Base-by-base conservation (phyloP, 2,797 vertebrate species). In the Oryzias sinensis region DNA sequence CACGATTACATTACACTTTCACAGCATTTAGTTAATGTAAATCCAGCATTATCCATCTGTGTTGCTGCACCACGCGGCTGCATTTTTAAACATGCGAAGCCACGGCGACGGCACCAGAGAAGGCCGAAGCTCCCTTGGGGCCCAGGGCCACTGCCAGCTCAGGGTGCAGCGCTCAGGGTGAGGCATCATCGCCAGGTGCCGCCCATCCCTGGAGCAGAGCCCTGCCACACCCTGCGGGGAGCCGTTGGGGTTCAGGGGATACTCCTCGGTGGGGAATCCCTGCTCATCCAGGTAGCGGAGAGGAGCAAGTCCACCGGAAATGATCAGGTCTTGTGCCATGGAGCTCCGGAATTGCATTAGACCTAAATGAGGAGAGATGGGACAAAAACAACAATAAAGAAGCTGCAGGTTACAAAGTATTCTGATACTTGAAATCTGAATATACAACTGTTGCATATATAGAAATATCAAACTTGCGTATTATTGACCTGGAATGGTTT, bases 91-190 rank as follows among this genome's bases (percentile, higher is more conserved):
- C 86, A 97, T 93, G 16, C 85, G 85, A 16, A 94, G 82, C 96
- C 96, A 98, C 0, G 95, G 95, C 0, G 93, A 94, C 0, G 86
- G 74, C 1, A 73, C 59, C 22, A 94, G 83, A 0, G 87, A 84
- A 6, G 76, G 29, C 5, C 90, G 88, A 67, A 94, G 81, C 1
- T 82, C 72, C 17, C 75, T 71, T 0, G 94, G 94, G 16, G 90
- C 89, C 94, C 95, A 97, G 0, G 95, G 86, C 96, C 96, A 97
- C 82, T 97, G 96, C 96, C 96, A 97, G 17, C 81, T 76, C 43
- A 94, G 77, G 50, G 95, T 93, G 5, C 92, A 91, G n/a, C 96
- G 90, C 87, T 98, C 95, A 0, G 96, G 96, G 71, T 98, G 96
- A 0, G 96, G 96, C 96, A 98, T 97, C 85, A 94, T 86, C 49